Percentiles rank a stretch among this genome's conserved stretches.
Conservation (phyloP, 2,888 invertebrate genomes). For the Hesperia comma region DNA sequence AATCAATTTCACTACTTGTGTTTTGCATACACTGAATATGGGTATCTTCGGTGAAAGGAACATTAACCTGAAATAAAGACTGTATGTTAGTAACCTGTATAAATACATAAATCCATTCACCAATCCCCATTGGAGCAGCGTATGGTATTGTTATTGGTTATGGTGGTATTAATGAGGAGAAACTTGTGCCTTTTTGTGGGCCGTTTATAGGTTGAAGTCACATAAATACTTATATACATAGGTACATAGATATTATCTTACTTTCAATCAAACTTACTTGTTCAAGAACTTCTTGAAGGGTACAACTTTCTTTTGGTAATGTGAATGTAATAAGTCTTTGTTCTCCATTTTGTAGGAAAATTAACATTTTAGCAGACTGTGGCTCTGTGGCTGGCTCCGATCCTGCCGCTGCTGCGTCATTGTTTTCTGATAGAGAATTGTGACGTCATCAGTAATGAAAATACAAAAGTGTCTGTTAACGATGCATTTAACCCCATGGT, state of each 20-base stretch:
- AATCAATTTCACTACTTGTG: constrained; percentile 89
- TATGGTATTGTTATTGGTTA: too few species aligned
- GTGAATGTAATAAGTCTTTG: constrained; percentile 93
- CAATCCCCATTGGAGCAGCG: too few species aligned
- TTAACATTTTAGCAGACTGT: constrained; percentile 91
- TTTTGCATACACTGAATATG: constrained; percentile 90
- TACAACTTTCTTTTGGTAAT: constrained; percentile 91
- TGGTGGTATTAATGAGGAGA: too few species aligned
- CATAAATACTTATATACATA: too few species aligned
- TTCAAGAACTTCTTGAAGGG: constrained; percentile 91
- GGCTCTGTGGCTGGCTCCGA: constrained; percentile 80
- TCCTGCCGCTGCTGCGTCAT: constrained; percentile 63
- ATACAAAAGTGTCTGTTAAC: too few species aligned
- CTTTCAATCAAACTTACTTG: constrained; percentile 79
- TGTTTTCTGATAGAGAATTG: constrained; percentile 63
- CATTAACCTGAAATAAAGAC: constrained; percentile 82
- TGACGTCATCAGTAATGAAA: too few species aligned
- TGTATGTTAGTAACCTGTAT: neutral
- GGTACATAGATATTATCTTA: neutral
- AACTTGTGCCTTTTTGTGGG: too few species aligned
- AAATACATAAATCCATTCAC: too few species aligned
- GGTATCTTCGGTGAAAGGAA: constrained; percentile 88
- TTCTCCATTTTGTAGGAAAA: constrained; percentile 90
- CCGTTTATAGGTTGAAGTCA: too few species aligned
- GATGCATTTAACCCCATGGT: too few species aligned